Conservation (phyloP, 2,113 vertebrate genomes). For the Lamprotornis superbus region DNA sequence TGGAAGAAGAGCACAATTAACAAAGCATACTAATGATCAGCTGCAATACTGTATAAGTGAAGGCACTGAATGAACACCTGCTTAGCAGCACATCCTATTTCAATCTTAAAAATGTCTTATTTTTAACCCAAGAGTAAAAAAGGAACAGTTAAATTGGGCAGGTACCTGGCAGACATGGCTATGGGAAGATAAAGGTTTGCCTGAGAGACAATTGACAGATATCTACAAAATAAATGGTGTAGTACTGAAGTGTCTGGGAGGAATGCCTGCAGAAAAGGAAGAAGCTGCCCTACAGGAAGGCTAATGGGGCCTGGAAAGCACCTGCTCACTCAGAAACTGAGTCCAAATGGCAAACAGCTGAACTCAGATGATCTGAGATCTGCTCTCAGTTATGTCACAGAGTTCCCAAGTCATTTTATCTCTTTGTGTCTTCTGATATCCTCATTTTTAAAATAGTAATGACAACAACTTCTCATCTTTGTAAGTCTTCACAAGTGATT, state of each 20-base stretch:
- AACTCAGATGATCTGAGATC: background rate
- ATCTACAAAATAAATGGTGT: background rate
- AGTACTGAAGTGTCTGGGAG: background rate
- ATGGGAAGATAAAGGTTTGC: background rate
- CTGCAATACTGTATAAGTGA: background rate
- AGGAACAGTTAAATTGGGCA: background rate
- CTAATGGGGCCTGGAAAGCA: background rate
- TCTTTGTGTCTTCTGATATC: background rate
- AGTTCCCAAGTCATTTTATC: background rate
- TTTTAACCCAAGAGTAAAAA: background rate
- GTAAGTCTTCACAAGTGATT: background rate
- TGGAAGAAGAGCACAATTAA: background rate
- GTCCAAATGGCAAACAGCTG: background rate
- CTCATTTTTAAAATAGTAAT: background rate
- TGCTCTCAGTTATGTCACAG: background rate
- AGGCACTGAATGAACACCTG: background rate
- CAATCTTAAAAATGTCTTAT: background rate
- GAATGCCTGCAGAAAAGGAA: background rate
- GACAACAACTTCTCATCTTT: background rate
- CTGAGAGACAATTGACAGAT: background rate
- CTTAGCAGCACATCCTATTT: background rate
- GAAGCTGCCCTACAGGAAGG: background rate
- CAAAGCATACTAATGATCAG: background rate
- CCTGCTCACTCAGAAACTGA: background rate
- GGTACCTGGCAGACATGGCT: background rate